Percentiles rank a stretch among this genome's conserved stretches.
These are phyloP conservation scores for Theocolax elegans DNA, from an alignment of 1,140 invertebrate species.

Conservation along the genomic window DNA sequence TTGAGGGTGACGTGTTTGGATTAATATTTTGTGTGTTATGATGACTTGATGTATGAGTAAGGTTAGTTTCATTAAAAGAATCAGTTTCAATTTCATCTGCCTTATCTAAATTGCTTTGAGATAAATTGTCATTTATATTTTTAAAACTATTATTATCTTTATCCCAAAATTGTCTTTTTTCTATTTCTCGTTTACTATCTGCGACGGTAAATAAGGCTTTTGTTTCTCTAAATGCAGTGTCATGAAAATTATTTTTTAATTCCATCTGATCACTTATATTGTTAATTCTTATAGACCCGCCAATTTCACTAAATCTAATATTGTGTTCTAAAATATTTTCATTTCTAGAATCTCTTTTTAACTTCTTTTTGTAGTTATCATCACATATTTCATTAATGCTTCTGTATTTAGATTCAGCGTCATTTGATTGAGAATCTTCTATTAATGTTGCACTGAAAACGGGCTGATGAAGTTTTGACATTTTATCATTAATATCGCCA, in stretches of 20 bases:
- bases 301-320: constrained; percentile 45
- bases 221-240: constrained; percentile 52
- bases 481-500: constrained; percentile 50
- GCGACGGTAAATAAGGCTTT: constrained; percentile 47
- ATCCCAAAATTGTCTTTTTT: constrained; percentile 52
- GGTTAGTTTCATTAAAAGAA: constrained; percentile 41
- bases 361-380: constrained; percentile 8
- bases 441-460: constrained; percentile 55
- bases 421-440: constrained; percentile 57
- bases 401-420: constrained; percentile 54
- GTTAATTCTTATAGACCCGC: constrained; percentile 49
- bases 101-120: constrained; percentile 53
- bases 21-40: constrained; percentile 62
- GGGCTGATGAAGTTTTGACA: constrained; percentile 57
- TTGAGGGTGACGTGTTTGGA: constrained; percentile 54
- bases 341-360: background rate
- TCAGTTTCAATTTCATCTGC: constrained; percentile 46
- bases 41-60: constrained; percentile 51
- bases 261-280: constrained; percentile 45
- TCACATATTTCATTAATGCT: constrained; percentile 28
- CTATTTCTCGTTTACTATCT: constrained; percentile 51
- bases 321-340: constrained; percentile 45
- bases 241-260: constrained; percentile 47
- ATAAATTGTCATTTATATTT: constrained; percentile 43
- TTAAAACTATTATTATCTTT: constrained; percentile 46